phyloP scores from a whole-genome alignment of 2,888 invertebrate species.

The Corbicula japonica region DNA sequence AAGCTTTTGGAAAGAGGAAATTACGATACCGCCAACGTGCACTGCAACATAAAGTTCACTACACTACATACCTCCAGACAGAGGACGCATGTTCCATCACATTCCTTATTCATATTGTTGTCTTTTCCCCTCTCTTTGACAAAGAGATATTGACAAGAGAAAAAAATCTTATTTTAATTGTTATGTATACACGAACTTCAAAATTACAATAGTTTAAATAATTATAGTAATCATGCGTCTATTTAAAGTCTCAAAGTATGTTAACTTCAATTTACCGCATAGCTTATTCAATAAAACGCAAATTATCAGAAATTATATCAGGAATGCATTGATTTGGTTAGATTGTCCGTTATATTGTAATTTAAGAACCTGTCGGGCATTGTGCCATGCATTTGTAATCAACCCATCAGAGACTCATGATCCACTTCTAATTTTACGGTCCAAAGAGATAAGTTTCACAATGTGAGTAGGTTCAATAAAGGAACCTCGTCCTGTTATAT shows the following conservation, averaged over 20 bases:
- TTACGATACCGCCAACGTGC: background rate
- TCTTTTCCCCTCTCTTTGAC: background rate
- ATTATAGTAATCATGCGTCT: background rate
- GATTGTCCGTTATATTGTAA: slow-evolving; percentile 33
- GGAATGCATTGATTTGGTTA: slow-evolving; percentile 20
- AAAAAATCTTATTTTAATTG: too few relatives aligned
- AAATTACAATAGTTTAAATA: too few relatives aligned
- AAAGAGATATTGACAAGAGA: too few relatives aligned
- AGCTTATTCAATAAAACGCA: slow-evolving; percentile 19
- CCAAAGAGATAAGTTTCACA: too few relatives aligned
- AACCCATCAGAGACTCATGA: slow-evolving; percentile 20
- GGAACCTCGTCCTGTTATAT: background rate
- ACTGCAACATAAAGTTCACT: background rate
- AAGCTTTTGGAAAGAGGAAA: too few relatives aligned
- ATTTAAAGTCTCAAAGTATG: slow-evolving; percentile 4
- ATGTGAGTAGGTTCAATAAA: background rate
- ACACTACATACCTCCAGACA: slow-evolving; percentile 7
- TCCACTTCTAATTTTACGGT: too few relatives aligned
- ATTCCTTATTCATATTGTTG: background rate
- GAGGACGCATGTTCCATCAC: slow-evolving; percentile 6
- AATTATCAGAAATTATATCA: slow-evolving; percentile 35
- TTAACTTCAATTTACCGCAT: slow-evolving; percentile 3
- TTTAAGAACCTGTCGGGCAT: slow-evolving; percentile 31
- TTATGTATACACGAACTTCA: too few relatives aligned
- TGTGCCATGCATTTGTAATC: slow-evolving; percentile 43